Base-by-base conservation (phyloP, 1,140 invertebrate genomes). In the Planococcus citri region DNA sequence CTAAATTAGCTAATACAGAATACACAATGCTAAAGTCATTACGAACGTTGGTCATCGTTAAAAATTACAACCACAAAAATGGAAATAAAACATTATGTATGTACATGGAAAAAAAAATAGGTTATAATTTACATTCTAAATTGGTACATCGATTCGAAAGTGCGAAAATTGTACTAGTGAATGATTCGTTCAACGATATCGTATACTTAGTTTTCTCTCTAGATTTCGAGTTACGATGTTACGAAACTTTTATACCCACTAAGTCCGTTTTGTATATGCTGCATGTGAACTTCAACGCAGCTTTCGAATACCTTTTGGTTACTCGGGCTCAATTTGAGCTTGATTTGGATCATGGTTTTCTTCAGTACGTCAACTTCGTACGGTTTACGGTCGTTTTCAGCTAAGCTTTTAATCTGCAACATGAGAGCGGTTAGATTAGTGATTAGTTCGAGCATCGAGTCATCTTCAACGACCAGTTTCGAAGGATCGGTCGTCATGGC, bases 341-440 rank as follows among this genome's bases (percentile, higher is more conserved):
- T 89, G 37, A 97, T 92, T 75, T 94, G 89, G 74, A 90, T 86
- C 78, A 97, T 86, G 25, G 93, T 94, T 29, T 93, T 93, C 82
- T 95, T 89, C 14, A 98, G 81, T 27, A 96, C 91, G 79, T 94
- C 91, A 69, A 95, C 81, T 78, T 97, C 93, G 79, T 95, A 94
- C 3, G 90, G 87, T 80, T 91, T 94, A 77, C 90, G 85, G 77
- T 95, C 90, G 58, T 88, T 91, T 79, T 93, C 91, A 10, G 90
- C 89, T 71, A 98, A 82, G 78, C 87, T 92, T 86, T 92, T 95
- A 0, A 96, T 88, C 83, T 97, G 93, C 51, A 96, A 80, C 85
- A 98, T 88, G 27, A 98, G 80, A 0, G 93, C 92, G 22, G 92
- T 92, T 21, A 98, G 83, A 78, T 93, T 88, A 61, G 88, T 88